A percentile compares a stretch with the other conserved stretches of the same genome.
phyloP scores from a whole-genome alignment of 2,888 invertebrate species.

The Conops quadrifasciatus region DNA sequence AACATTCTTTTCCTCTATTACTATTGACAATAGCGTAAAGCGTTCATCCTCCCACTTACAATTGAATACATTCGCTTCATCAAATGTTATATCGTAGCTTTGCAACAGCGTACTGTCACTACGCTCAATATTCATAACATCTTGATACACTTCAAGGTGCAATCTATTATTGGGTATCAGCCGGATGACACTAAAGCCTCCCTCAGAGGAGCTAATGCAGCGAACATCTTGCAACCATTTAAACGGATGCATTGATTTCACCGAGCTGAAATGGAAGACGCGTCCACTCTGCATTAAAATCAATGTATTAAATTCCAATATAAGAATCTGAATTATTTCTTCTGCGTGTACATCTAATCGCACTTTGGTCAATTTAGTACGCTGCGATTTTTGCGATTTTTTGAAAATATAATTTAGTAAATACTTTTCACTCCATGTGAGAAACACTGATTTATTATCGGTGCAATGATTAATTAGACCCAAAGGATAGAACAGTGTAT shows the following conservation, averaged over 20 bases:
- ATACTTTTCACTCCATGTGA: constrained; percentile 60
- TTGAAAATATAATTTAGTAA: constrained; percentile 61
- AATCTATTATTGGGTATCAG: constrained; percentile 43
- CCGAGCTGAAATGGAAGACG: constrained; percentile 59
- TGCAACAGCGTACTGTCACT: constrained; percentile 46
- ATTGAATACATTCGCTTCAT: constrained; percentile 57
- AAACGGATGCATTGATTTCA: constrained; percentile 56
- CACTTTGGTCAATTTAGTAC: constrained; percentile 53
- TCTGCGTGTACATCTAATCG: constrained; percentile 45
- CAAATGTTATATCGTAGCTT: constrained; percentile 58
- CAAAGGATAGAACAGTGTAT: constrained; percentile 57
- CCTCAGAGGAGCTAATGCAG: constrained; percentile 48
- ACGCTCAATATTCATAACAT: constrained; percentile 51
- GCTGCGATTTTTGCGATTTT: constrained; percentile 46
- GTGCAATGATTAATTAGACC: constrained; percentile 57
- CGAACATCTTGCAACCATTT: constrained; percentile 56
- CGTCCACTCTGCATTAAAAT: constrained; percentile 56
- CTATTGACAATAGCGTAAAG: constrained; percentile 51
- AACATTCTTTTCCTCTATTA: constrained; percentile 48
- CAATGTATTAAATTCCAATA: constrained; percentile 60
- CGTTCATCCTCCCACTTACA: constrained; percentile 55
- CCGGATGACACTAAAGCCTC: constrained; percentile 59
- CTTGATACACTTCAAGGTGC: constrained; percentile 54
- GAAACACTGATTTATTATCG: constrained; percentile 57
- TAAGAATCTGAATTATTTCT: constrained; percentile 49